These are phyloP conservation scores for Gopherus flavomarginatus DNA, from an alignment of 2,113 vertebrate genomes.

Conservation along the genomic window DNA sequence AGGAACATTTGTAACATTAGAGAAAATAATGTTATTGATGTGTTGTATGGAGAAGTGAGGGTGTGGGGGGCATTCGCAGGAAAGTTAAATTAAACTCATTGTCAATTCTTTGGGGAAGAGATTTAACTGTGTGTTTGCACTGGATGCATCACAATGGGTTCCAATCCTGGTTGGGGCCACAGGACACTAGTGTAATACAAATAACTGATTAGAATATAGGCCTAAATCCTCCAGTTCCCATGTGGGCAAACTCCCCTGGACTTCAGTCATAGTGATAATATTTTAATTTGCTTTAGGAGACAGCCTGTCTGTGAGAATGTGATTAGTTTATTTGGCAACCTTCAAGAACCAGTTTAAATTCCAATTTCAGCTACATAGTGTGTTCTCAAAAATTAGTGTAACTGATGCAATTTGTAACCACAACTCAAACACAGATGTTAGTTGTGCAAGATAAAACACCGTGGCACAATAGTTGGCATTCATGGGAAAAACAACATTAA, in stretches of 20 bases:
- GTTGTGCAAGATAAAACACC: not conserved
- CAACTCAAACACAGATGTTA: accelerated
- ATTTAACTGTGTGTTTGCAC: not conserved
- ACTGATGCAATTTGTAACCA: not conserved
- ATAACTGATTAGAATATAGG: conserved; percentile 9
- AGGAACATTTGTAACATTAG: not conserved
- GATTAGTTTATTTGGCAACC: conserved; percentile 31
- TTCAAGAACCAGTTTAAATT: conserved; percentile 33
- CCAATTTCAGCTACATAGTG: not conserved
- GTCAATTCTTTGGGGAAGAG: not conserved
- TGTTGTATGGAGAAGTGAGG: not conserved
- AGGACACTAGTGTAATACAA: not conserved
- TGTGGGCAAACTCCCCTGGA: conserved; percentile 2
- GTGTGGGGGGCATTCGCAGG: not conserved
- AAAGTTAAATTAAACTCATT: not conserved
- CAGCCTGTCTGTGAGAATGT: conserved; percentile 30
- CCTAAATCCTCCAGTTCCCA: not conserved
- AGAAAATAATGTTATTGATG: not conserved
- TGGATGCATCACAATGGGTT: not conserved
- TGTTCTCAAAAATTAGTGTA: not conserved
- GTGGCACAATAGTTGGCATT: not conserved
- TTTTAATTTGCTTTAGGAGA: conserved; percentile 23
- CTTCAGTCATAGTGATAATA: not conserved
- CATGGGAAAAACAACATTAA: not conserved
- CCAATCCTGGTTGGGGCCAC: not conserved